Percentiles rank a stretch among this genome's conserved stretches.
phyloP scores from a whole-genome alignment of 2,113 vertebrate species.

The Thalassarche chlororhynchos region DNA sequence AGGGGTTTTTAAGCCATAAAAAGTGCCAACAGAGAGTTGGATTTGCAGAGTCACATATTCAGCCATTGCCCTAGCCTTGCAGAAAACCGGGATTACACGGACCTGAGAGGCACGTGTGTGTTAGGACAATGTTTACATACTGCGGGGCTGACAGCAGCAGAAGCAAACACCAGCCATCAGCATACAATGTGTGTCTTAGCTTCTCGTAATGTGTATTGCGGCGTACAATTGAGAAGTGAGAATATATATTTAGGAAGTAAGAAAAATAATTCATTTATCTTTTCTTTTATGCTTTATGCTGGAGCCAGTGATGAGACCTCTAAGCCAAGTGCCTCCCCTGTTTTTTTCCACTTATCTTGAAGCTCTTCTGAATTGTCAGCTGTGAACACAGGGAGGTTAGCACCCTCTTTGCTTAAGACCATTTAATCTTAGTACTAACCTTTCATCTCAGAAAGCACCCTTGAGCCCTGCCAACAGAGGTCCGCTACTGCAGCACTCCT shows the following conservation, averaged over 20 bases:
- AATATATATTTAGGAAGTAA: neutral
- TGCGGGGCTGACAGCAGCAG: neutral
- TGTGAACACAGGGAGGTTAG: conserved; percentile 46
- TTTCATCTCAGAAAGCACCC: neutral
- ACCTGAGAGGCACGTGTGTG: neutral
- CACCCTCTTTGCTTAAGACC: conserved; percentile 53
- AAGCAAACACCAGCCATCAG: neutral
- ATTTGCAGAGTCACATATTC: neutral
- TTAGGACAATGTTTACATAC: neutral
- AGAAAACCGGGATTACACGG: neutral
- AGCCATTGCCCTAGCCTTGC: neutral
- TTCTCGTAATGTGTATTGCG: neutral
- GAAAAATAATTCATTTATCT: neutral
- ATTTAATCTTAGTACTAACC: conserved; percentile 43
- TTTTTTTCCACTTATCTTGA: conserved; percentile 32
- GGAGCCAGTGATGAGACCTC: neutral
- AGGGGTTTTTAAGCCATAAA: neutral
- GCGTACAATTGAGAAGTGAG: neutral
- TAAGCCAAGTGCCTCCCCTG: neutral
- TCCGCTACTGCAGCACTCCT: neutral
- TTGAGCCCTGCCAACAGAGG: neutral
- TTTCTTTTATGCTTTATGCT: neutral
- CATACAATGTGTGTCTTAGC: neutral
- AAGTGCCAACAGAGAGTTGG: neutral
- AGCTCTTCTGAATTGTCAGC: conserved; percentile 40